These are phyloP conservation scores for Misgurnus mizolepis DNA, from an alignment of 2,113 vertebrate species.

Conservation along the genomic window DNA sequence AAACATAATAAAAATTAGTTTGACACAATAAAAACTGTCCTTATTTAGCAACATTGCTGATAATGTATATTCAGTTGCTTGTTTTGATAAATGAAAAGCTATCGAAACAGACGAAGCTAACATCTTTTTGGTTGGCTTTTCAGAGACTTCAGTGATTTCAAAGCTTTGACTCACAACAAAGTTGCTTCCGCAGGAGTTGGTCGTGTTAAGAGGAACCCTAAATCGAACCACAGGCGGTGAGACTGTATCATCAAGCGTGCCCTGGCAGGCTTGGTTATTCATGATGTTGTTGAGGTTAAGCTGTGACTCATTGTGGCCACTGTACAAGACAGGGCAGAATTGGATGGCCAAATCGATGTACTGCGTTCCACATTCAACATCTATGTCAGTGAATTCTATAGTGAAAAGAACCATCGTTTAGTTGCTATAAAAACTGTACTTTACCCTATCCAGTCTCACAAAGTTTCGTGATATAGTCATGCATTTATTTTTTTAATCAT, in stretches of 20 bases:
- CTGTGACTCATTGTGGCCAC: conserved; percentile 69
- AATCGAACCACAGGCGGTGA: conserved; percentile 64
- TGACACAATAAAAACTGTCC: background rate
- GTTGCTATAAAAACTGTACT: background rate
- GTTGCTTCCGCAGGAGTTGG: conserved; percentile 64
- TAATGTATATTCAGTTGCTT: background rate
- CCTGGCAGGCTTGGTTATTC: conserved; percentile 57
- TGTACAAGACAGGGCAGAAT: conserved; percentile 68
- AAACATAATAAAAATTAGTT: background rate
- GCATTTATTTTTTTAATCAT: no score
- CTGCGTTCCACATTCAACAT: conserved; percentile 67
- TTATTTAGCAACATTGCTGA: no score
- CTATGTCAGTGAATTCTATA: conserved; percentile 68
- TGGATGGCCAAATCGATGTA: conserved; percentile 63
- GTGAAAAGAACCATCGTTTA: background rate
- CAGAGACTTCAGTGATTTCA: no score
- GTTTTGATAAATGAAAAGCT: no score
- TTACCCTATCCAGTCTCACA: no score
- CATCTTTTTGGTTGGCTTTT: no score
- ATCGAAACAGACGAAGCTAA: background rate
- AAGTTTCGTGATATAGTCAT: no score
- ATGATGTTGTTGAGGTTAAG: conserved; percentile 64
- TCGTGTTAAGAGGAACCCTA: conserved; percentile 66
- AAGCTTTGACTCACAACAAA: conserved; percentile 60
- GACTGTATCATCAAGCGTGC: conserved; percentile 54